These are phyloP conservation scores for Tringa solitaria DNA, from an alignment of 2,113 vertebrate species.

Conservation along the genomic window DNA sequence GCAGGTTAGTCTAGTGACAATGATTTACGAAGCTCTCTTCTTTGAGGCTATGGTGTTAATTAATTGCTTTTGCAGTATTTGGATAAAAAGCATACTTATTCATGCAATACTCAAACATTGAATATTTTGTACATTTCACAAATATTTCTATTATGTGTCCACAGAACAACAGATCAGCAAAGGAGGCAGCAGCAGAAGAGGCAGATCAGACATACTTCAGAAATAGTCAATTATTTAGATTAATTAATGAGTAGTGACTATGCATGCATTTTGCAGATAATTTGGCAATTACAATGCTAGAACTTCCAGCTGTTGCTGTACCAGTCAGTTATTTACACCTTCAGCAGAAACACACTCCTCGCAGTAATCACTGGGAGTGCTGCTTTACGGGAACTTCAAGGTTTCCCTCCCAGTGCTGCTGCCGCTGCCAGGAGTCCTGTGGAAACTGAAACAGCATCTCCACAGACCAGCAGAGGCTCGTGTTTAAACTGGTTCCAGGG, in stretches of 20 bases:
- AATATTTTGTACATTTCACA: constrained; percentile 8
- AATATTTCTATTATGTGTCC: background rate
- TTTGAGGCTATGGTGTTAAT: constrained; percentile 23
- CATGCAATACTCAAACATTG: background rate
- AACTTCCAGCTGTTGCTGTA: background rate
- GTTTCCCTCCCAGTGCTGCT: background rate
- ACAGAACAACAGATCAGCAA: constrained; percentile 27
- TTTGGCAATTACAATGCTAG: background rate
- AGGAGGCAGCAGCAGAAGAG: background rate
- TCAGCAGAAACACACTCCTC: background rate
- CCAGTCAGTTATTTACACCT: background rate
- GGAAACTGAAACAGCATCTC: background rate
- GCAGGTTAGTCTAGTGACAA: background rate
- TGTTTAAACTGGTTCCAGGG: background rate
- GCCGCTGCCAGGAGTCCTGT: background rate
- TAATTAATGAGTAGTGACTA: constrained; percentile 47
- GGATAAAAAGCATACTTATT: constrained; percentile 38
- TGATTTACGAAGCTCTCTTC: constrained; percentile 15
- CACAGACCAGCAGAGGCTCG: background rate
- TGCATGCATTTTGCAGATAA: constrained; percentile 18
- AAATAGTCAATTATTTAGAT: constrained; percentile 29
- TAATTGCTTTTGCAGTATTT: constrained; percentile 15
- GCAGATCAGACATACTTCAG: background rate
- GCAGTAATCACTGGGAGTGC: background rate
- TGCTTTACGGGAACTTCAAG: background rate